Evolutionary conservation across 2,797 vertebrate species (phyloP), one percentile per base, ranked within the genome.

Genomic region (Gallinago solitaria): DNA sequence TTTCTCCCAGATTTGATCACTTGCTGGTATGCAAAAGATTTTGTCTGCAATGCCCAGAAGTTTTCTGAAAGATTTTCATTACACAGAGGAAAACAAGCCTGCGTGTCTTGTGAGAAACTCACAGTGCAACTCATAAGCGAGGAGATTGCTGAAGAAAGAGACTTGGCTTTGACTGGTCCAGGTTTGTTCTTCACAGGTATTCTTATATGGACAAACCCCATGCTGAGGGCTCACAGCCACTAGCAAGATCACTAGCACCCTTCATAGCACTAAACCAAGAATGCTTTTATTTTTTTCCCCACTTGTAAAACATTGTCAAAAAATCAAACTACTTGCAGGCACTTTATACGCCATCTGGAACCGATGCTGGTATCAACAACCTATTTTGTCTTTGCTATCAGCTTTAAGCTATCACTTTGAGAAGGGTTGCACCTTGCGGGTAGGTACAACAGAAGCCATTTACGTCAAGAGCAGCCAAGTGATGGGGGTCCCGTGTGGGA

Each of bases 401-500:
- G 68, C 16, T 70, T 63, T n/a, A 25, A 80, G 64, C 28, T 68
- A 63, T 20, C 39, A 5, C 20, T 61, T 64, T 32, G 37, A 14
- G 65, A 61, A 50, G 9, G 4, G 5, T 2, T 48, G 20, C 13
- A 20, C 8, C 7, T 67, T 28, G 16, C 0, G 1, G 21, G 24
- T 11, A 39, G 25, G 19, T 27, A 33, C 30, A 57, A 59, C 9
- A 75, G 74, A 60, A 59, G 6, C 24, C 39, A 8, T 39, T 60
- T 6, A 11, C 1, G 0, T 8, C 19, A 17, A 27, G 48, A 78
- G 64, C 51, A 39, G 17, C 4, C 35, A 16, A 45, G 27, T 0
- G 16, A 61, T 10, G 5, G 0, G 4, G 16, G 45, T 25, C 27
- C 19, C 43, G 11, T 2, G 4, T 8, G 24, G 28, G 35, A 59